Conservation (phyloP, 2,888 invertebrate genomes). For the Archips xylosteana region DNA sequence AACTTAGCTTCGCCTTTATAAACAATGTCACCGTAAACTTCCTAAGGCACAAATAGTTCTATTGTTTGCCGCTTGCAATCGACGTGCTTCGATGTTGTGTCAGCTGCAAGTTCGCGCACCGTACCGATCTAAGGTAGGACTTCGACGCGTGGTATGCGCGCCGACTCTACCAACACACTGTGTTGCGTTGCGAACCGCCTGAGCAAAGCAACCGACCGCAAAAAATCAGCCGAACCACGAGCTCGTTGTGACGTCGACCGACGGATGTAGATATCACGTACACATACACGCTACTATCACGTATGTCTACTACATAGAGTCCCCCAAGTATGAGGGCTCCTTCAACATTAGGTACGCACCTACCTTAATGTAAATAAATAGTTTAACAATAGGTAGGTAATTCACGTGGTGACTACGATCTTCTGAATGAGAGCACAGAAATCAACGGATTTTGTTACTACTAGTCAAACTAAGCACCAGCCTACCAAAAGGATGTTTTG, state of each 20-base stretch:
- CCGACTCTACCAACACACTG: slow-evolving; percentile 69
- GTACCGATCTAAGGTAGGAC: slow-evolving; percentile 56
- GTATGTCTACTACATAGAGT: slow-evolving; percentile 12
- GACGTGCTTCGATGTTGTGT: slow-evolving; percentile 40
- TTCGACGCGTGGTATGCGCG: slow-evolving; percentile 62
- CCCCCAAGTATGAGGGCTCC: slow-evolving; percentile 6
- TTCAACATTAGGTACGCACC: background rate
- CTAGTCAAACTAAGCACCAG: background rate
- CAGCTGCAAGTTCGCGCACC: slow-evolving; percentile 54
- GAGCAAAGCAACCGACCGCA: slow-evolving; percentile 52
- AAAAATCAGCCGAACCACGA: slow-evolving; percentile 53
- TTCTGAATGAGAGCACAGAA: background rate
- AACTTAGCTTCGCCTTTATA: background rate
- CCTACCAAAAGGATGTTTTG: background rate
- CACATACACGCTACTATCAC: slow-evolving; percentile 35
- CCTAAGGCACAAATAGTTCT: slow-evolving; percentile 49
- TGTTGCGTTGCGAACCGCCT: slow-evolving; percentile 40
- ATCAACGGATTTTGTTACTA: background rate
- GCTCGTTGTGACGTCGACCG: slow-evolving; percentile 65
- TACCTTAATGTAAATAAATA: background rate
- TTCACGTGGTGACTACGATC: background rate
- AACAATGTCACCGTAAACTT: slow-evolving; percentile 43
- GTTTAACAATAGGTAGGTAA: background rate
- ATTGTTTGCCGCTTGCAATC: slow-evolving; percentile 37
- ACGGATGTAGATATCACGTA: slow-evolving; percentile 51